A percentile compares a stretch with the other conserved stretches of the same genome.
phyloP scores from a whole-genome alignment of 2,113 vertebrate species.

The Baryphthengus martii region DNA sequence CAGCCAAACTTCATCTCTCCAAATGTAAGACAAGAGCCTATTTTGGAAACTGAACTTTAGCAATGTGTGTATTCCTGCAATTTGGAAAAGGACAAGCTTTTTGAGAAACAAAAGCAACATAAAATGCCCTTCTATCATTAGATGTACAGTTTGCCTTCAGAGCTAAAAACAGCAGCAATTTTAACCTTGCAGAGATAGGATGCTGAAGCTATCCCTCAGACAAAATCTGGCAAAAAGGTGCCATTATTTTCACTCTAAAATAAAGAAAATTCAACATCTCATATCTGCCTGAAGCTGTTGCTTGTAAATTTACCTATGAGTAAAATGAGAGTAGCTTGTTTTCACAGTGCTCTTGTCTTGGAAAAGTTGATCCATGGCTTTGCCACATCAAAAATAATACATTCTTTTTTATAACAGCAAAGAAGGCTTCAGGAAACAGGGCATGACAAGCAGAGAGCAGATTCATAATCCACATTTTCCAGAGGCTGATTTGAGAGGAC shows the following conservation, averaged over 20 bases:
- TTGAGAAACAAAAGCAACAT: background rate
- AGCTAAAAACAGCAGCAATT: background rate
- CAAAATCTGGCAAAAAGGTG: background rate
- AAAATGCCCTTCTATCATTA: background rate
- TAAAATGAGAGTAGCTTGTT: background rate
- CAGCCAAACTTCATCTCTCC: conserved; percentile 23
- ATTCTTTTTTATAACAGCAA: background rate
- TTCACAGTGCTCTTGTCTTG: background rate
- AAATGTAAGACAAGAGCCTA: conserved; percentile 11
- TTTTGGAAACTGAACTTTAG: conserved; percentile 47
- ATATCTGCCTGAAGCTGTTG: background rate
- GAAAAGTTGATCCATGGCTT: background rate
- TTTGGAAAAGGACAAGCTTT: background rate
- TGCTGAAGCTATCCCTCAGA: background rate
- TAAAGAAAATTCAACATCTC: background rate
- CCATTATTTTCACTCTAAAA: background rate
- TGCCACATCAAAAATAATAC: background rate
- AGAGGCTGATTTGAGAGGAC: background rate
- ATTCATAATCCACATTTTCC: background rate
- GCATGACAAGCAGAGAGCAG: background rate
- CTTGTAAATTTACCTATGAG: background rate
- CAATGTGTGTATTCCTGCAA: background rate
- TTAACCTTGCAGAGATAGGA: background rate
- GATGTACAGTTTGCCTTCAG: background rate
- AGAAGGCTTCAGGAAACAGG: background rate